Evolutionary conservation across 2,113 vertebrate species (phyloP), one percentile per base, ranked within the genome.

Genomic region (Thymallus thymallus): DNA sequence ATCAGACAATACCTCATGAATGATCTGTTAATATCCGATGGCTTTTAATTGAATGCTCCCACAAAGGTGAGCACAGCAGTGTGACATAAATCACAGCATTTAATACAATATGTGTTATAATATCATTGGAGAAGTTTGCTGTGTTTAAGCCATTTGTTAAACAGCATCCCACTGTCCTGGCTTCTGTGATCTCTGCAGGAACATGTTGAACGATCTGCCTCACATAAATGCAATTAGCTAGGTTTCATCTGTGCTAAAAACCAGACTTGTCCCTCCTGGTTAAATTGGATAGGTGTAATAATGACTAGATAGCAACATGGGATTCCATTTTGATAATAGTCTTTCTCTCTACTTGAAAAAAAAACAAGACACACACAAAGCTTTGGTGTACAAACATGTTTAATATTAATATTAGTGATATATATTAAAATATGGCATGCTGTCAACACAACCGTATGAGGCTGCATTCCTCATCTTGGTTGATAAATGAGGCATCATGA

Each of bases 111-210:
- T 73, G 72, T 71, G 12, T 68, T 67, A 67, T 72, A n/a, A 69
- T 65, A 75, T 71, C 56, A 51, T 46, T 67, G 75, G 5, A 62
- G 65, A 61, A 65, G 69, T 70, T 75, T 41, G 55, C 35, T 66
- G 63, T 73, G 68, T 23, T 69, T 81, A 74, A 71, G 58, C n/a
- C 76, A 66, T 71, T 81, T 76, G 73, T 60, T 73, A 23, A 74
- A 29, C 45, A 63, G 71, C 61, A 26, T 76, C 79, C 76, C 65
- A 62, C 74, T 75, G 68, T 71, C 32, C 45, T 4, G 35, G 76
- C 72, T 72, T 79, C 71, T 81, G 79, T 72, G 76, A 81, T 72
- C 76, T 75, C 79, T 79, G 74, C 68, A 76, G 74, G 79, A 75
- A 69, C 60, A 61, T 84, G 72, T 79, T 79, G 63, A 81, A 69